These are phyloP conservation scores for Vanessa tameamea DNA, from an alignment of 1,140 invertebrate species.

Conservation along the genomic window DNA sequence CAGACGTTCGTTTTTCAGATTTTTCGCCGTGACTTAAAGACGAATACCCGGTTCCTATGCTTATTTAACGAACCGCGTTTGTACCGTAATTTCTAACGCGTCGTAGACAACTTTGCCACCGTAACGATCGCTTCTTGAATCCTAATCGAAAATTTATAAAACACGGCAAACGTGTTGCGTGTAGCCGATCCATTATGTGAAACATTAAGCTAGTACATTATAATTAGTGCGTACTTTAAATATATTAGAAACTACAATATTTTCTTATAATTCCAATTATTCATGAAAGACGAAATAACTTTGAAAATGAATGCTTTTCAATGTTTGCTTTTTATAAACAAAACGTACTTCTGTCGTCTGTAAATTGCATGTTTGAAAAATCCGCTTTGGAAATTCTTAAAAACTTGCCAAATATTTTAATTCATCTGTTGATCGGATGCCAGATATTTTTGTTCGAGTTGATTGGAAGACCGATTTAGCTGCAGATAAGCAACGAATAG, in stretches of 20 bases:
- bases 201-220: not conserved
- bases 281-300: too few species aligned
- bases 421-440: slow-evolving; percentile 17
- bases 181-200: not conserved
- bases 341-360: not conserved
- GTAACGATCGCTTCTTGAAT: too few species aligned
- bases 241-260: too few species aligned
- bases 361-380: not conserved
- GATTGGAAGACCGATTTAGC: slow-evolving; percentile 1
- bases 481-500: not conserved
- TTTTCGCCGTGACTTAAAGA: too few species aligned
- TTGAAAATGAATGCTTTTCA: too few species aligned
- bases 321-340: slow-evolving; percentile 1
- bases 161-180: not conserved
- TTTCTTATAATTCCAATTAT: too few species aligned
- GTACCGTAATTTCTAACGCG: too few species aligned
- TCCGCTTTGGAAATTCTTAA: not conserved
- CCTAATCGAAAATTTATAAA: not conserved
- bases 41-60: too few species aligned
- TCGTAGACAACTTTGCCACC: too few species aligned
- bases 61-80: too few species aligned
- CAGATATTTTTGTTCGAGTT: not conserved
- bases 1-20: too few species aligned
- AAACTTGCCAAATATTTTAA: slow-evolving; percentile 27
- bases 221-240: not conserved